phyloP scores from a whole-genome alignment of 1,140 invertebrate genomes.

The Diuraphis noxia region DNA sequence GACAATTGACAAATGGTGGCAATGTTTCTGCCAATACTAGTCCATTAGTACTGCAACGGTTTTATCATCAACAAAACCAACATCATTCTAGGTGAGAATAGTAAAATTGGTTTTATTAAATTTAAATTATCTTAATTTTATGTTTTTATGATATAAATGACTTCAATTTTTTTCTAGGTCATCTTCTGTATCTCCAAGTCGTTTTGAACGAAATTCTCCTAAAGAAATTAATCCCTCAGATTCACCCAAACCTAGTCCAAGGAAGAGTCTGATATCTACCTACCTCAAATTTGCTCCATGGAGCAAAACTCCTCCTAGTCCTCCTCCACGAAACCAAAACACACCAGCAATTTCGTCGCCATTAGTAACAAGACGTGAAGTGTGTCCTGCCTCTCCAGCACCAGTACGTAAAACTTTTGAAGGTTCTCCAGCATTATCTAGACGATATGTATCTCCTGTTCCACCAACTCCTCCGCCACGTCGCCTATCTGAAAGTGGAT shows the following conservation, averaged over 20 bases:
- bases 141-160: neutral
- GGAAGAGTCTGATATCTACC: slow-evolving; percentile 58
- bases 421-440: slow-evolving; percentile 64
- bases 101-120: neutral
- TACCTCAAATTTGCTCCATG: slow-evolving; percentile 55
- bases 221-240: slow-evolving; percentile 71
- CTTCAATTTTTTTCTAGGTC: slow-evolving; percentile 55
- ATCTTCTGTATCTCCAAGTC: slow-evolving; percentile 58
- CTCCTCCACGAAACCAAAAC: slow-evolving; percentile 69
- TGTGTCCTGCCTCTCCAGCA: slow-evolving; percentile 60
- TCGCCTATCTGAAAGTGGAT: slow-evolving; percentile 68
- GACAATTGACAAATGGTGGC: slow-evolving; percentile 40
- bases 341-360: slow-evolving; percentile 63
- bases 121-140: neutral
- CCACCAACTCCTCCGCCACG: slow-evolving; percentile 69
- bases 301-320: slow-evolving; percentile 64
- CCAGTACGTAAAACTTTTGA: slow-evolving; percentile 56
- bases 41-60: slow-evolving; percentile 68
- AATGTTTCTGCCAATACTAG: slow-evolving; percentile 64
- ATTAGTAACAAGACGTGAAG: slow-evolving; percentile 65
- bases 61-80: slow-evolving; percentile 69
- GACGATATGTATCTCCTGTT: slow-evolving; percentile 69
- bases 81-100: slow-evolving; percentile 54
- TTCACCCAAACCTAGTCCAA: slow-evolving; percentile 71
- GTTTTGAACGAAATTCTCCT: slow-evolving; percentile 60